These are phyloP conservation scores for Trissonchulus latispiculum DNA, from an alignment of 2,888 invertebrate species.

Conservation along the genomic window DNA sequence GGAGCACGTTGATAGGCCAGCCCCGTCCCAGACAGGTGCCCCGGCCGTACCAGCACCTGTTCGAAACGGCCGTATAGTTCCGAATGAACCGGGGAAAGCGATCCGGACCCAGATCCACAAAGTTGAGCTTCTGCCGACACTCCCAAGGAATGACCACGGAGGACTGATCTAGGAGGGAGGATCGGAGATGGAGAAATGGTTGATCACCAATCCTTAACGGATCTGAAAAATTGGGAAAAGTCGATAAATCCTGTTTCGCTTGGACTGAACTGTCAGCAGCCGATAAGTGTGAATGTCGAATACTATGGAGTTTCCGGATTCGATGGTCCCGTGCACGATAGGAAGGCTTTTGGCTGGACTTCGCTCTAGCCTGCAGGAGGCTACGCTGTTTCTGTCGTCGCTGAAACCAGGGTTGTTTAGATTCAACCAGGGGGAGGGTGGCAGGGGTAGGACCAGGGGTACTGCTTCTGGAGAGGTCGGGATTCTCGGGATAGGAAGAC, in stretches of 20 bases:
- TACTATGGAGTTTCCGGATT: too few relatives aligned
- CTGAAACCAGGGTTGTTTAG: neutral
- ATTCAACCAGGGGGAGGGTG: neutral
- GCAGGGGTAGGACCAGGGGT: neutral
- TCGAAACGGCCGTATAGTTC: neutral
- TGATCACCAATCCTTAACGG: neutral
- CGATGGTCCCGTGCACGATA: too few relatives aligned
- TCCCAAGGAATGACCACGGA: too few relatives aligned
- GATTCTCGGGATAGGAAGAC: too few relatives aligned
- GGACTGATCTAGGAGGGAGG: too few relatives aligned
- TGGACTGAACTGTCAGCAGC: too few relatives aligned
- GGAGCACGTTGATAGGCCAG: too few relatives aligned
- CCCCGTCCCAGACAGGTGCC: neutral
- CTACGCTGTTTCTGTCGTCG: neutral
- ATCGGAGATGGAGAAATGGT: neutral
- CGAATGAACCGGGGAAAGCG: slow-evolving; percentile 9
- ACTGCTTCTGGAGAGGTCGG: neutral
- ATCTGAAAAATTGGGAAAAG: too few relatives aligned
- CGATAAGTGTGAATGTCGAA: too few relatives aligned
- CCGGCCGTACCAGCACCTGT: slow-evolving; percentile 5
- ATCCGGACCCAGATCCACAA: neutral
- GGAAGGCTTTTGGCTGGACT: neutral
- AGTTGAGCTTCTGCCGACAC: neutral
- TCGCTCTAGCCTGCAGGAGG: too few relatives aligned
- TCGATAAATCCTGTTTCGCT: too few relatives aligned